Conservation (phyloP, 2,113 vertebrate species). For the Ictalurus furcatus region DNA sequence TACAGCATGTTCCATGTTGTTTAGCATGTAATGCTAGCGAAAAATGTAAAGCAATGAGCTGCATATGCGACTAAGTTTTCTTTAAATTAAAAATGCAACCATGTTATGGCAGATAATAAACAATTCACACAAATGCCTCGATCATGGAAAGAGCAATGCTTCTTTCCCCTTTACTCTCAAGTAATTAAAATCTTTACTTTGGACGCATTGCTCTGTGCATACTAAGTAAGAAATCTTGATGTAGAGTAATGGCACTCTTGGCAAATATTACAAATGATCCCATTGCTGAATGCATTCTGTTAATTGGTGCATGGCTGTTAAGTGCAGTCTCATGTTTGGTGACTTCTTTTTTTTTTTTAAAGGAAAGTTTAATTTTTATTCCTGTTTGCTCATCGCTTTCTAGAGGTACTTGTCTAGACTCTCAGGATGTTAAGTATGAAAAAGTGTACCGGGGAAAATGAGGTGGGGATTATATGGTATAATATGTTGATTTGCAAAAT, state of each 20-base stretch:
- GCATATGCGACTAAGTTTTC: neutral
- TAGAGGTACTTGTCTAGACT: neutral
- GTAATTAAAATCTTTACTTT: conserved; percentile 44
- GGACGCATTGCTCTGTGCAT: conserved; percentile 23
- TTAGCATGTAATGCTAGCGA: neutral
- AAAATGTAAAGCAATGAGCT: neutral
- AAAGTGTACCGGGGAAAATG: too few relatives aligned
- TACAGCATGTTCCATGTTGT: neutral
- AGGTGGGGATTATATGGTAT: neutral
- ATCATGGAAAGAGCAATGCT: neutral
- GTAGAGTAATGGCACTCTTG: conserved; percentile 39
- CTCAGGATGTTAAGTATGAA: neutral
- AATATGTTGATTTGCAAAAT: neutral
- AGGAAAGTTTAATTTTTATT: neutral
- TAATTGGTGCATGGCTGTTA: conserved; percentile 39
- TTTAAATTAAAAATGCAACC: conserved; percentile 10
- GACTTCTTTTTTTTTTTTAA: neutral
- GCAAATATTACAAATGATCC: conserved; percentile 46
- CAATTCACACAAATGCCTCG: neutral
- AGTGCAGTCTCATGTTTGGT: conserved; percentile 36
- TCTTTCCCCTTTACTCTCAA: conserved; percentile 11
- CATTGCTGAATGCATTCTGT: conserved; percentile 29
- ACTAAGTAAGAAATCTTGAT: conserved; percentile 40
- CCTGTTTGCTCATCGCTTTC: neutral
- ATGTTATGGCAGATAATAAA: neutral